Evolutionary conservation across 1,140 invertebrate genomes (phyloP), one percentile per base, ranked within the genome.

Genomic region (Apis mellifera): DNA sequence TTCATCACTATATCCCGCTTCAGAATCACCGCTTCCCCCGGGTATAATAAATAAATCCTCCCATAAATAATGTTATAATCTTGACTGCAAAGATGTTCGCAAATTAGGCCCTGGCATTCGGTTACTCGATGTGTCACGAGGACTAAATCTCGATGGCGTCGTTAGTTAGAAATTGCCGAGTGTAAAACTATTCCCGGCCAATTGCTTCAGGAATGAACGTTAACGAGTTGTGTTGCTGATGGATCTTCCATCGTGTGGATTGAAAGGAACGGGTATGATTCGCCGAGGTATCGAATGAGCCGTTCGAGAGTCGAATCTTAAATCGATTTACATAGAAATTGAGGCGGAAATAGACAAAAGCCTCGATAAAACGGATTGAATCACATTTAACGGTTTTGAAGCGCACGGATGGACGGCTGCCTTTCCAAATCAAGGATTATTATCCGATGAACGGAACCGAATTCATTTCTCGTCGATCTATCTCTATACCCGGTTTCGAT

Each of bases 261-360:
- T 32, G 55, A 69, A 72, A 65, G 64, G 50, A 57, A 73, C 48
- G 77, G 57, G 26, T 52, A 64, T 64, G 83, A 55, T 77, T 50
- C 65, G 62, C 50, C 65, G 26, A 32, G 50, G 77, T 64, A 83
- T 75, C 55, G 79, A 21, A 83, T 60, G 57, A 64, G 32, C n/a
- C 26, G 32, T 15, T 74, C 42, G 57, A 78, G 68, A 17, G 70
- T 54, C 73, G 73, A 64, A 23, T 86, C 74, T 83, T 86, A 83
- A 84, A 69, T 57, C 84, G 84, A 87, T 87, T 87, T 86, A 62
- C 84, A 86, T 87, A 66, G 70, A 77, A 84, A 87, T 87, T 66
- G 68, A 54, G 52, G 64, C 72, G 72, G 76, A 84, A 87, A 77
- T 77, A 68, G 86, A 83, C 86, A 83, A 86, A 86, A 75, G 42